Evolutionary conservation across 2,113 vertebrate species (phyloP).

Genomic region (Chaetops frenatus): DNA sequence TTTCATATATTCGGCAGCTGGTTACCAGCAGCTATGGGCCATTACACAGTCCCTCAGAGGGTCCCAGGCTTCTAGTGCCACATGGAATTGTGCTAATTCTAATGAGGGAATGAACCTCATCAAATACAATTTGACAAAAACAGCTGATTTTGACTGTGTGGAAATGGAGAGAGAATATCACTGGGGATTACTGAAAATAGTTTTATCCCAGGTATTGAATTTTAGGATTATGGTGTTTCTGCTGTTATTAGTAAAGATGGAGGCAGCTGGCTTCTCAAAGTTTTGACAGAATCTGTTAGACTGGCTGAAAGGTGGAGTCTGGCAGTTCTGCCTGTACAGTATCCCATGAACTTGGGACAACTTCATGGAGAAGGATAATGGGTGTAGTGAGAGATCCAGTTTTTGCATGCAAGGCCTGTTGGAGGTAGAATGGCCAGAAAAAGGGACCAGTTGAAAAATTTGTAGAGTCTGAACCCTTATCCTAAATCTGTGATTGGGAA

Average conservation of each 20-base stretch:
- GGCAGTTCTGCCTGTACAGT: neutral
- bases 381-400: neutral
- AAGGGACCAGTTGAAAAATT: neutral
- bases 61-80: neutral
- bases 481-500: neutral
- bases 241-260: neutral
- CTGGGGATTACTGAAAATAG: neutral
- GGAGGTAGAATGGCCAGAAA: neutral
- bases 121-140: neutral
- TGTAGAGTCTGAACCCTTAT: neutral
- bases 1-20: neutral
- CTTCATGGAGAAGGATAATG: neutral
- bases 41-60: neutral
- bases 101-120: neutral
- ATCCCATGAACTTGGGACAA: neutral
- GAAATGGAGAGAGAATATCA: neutral
- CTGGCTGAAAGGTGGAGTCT: neutral
- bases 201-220: neutral
- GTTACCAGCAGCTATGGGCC: neutral
- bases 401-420: neutral
- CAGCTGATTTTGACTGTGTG: neutral
- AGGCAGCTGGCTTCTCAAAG: neutral
- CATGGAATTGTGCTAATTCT: neutral
- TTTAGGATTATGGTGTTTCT: neutral
- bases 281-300: neutral